Conservation (phyloP, 2,888 invertebrate genomes). For the Phortica magna region DNA sequence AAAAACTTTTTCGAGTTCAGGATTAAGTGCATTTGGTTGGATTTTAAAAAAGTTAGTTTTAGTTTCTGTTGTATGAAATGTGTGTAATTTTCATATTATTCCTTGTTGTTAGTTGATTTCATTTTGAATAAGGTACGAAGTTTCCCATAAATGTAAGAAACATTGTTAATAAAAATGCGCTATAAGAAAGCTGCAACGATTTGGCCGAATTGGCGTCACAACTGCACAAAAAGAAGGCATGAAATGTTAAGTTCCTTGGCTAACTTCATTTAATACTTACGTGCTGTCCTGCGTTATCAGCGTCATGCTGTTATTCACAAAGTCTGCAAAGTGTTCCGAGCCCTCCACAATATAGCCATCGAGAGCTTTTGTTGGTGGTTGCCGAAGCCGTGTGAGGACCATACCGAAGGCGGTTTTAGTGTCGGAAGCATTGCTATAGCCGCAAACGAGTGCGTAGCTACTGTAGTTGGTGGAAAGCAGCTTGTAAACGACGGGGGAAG, state of each 20-base stretch:
- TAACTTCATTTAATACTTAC: constrained; percentile 50
- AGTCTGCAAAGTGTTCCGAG: constrained; percentile 46
- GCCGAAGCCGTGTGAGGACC: constrained; percentile 58
- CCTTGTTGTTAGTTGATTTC: no score
- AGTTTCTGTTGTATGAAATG: no score
- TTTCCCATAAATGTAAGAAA: no score
- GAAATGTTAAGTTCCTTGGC: background rate
- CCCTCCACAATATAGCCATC: constrained; percentile 45
- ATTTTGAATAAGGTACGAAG: no score
- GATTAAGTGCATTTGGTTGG: no score
- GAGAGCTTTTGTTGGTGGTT: constrained; percentile 43
- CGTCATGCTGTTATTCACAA: constrained; percentile 59
- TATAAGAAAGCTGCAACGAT: background rate
- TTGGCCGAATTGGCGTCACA: background rate
- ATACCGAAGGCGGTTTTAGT: constrained; percentile 54
- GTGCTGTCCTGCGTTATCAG: constrained; percentile 55
- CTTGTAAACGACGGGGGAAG: constrained; percentile 55
- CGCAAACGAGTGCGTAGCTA: constrained; percentile 63
- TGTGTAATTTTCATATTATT: no score
- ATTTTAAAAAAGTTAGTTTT: no score
- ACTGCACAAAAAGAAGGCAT: background rate
- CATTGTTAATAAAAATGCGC: no score
- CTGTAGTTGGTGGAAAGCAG: constrained; percentile 63
- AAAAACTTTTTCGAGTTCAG: no score
- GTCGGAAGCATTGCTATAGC: constrained; percentile 62